Evolutionary conservation across 2,888 invertebrate genomes (phyloP).

Genomic region (Calameuta idolon): DNA sequence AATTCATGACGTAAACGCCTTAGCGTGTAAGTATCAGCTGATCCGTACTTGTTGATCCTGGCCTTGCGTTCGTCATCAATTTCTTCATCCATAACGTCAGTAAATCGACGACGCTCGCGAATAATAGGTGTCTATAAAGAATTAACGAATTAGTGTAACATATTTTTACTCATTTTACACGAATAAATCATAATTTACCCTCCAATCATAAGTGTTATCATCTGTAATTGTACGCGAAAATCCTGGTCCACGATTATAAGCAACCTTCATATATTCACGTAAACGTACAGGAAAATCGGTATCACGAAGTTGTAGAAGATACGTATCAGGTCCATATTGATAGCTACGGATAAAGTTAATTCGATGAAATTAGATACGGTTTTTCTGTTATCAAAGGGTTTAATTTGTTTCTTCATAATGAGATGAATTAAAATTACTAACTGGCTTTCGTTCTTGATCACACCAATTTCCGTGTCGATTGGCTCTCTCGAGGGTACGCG

Average conservation of each 20-base stretch:
- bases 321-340: slow-evolving; percentile 97
- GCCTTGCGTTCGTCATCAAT: slow-evolving; percentile 90
- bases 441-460: slow-evolving; percentile 88
- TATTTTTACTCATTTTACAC: not conserved
- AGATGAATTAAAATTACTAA: slow-evolving; percentile 67
- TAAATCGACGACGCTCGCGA: slow-evolving; percentile 89
- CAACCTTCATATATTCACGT: slow-evolving; percentile 95
- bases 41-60: slow-evolving; percentile 82
- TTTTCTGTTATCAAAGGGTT: not conserved
- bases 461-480: slow-evolving; percentile 86
- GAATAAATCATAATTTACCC: slow-evolving; percentile 69
- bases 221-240: slow-evolving; percentile 76
- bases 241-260: slow-evolving; percentile 80
- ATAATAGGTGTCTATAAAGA: slow-evolving; percentile 82
- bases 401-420: no score
- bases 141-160: not conserved
- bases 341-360: slow-evolving; percentile 72
- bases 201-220: slow-evolving; percentile 78
- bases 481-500: slow-evolving; percentile 82
- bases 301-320: slow-evolving; percentile 92
- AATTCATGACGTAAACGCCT: slow-evolving; percentile 85
- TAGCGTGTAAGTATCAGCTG: slow-evolving; percentile 77
- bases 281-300: slow-evolving; percentile 94
- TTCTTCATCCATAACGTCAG: slow-evolving; percentile 95
- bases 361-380: not conserved